These are phyloP conservation scores for Uromys caudimaculatus DNA, from an alignment of 2,797 vertebrate species.

Conservation along the genomic window DNA sequence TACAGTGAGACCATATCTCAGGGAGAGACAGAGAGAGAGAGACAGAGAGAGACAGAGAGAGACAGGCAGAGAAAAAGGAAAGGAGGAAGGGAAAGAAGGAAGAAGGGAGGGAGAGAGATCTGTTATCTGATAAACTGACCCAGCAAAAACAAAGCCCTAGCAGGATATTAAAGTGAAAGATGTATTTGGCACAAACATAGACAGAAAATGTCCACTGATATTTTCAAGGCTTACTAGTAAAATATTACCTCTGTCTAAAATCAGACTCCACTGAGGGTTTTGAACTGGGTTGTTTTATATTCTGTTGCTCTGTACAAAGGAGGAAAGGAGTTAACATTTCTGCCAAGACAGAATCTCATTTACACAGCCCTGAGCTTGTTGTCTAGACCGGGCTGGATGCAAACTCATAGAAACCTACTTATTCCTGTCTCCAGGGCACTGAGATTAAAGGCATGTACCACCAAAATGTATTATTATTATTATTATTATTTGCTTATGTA, in stretches of 20 bases:
- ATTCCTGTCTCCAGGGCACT: not conserved
- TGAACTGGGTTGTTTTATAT: not conserved
- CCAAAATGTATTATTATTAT: not conserved
- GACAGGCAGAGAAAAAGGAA: not conserved
- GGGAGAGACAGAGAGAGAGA: not conserved
- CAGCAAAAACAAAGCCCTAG: conserved; percentile 55
- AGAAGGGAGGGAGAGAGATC: not conserved
- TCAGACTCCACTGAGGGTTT: not conserved
- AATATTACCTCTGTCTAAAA: conserved; percentile 62
- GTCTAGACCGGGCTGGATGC: not conserved
- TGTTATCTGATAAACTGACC: conserved; percentile 71
- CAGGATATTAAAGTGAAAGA: conserved; percentile 78
- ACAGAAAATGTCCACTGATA: conserved; percentile 47
- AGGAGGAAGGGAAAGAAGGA: not conserved
- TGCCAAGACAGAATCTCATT: not conserved
- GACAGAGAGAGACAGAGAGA: no score
- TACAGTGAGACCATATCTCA: not conserved
- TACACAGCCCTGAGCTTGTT: not conserved
- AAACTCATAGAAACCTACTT: not conserved
- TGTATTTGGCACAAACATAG: conserved; percentile 61
- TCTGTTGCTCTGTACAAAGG: not conserved
- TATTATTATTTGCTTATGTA: not conserved
- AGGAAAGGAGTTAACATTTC: conserved; percentile 18
- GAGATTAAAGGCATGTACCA: not conserved
- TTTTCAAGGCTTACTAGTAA: conserved; percentile 55